phyloP scores from a whole-genome alignment of 2,113 vertebrate genomes.

The Leucosticte australis region DNA sequence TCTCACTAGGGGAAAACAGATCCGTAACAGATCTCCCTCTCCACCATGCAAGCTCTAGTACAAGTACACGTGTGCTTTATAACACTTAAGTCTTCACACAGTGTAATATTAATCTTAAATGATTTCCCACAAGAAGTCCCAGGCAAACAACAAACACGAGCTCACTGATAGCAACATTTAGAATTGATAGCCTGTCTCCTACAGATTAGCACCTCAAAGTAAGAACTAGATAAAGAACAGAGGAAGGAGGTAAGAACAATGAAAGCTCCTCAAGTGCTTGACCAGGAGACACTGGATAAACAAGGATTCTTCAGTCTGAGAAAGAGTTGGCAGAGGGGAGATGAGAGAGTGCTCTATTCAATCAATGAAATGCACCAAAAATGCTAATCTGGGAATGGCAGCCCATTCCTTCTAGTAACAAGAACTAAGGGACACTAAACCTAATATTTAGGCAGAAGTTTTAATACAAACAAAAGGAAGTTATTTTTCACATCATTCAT shows the following conservation, averaged over 20 bases:
- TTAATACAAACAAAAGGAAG: not conserved
- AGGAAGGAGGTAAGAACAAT: not conserved
- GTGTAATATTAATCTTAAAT: not conserved
- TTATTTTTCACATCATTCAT: not conserved
- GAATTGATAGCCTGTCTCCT: not conserved
- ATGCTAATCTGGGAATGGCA: not conserved
- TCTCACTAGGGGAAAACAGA: not conserved
- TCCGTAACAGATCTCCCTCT: not conserved
- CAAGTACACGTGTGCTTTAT: fast-evolving
- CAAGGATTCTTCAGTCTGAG: not conserved
- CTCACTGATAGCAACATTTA: not conserved
- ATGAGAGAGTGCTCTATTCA: not conserved
- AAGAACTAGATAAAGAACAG: not conserved
- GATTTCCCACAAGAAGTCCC: not conserved
- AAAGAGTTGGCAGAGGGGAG: not conserved
- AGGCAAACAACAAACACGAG: not conserved
- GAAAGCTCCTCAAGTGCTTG: not conserved
- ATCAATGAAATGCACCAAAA: not conserved
- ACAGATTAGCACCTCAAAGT: not conserved
- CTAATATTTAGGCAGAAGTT: not conserved
- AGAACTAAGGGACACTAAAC: not conserved
- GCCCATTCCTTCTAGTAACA: not conserved
- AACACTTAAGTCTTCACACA: not conserved
- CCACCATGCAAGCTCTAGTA: not conserved
- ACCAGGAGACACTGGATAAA: not conserved